These are phyloP conservation scores for Idris sp. DNA, from an alignment of 1,140 invertebrate genomes.

Conservation along the genomic window DNA sequence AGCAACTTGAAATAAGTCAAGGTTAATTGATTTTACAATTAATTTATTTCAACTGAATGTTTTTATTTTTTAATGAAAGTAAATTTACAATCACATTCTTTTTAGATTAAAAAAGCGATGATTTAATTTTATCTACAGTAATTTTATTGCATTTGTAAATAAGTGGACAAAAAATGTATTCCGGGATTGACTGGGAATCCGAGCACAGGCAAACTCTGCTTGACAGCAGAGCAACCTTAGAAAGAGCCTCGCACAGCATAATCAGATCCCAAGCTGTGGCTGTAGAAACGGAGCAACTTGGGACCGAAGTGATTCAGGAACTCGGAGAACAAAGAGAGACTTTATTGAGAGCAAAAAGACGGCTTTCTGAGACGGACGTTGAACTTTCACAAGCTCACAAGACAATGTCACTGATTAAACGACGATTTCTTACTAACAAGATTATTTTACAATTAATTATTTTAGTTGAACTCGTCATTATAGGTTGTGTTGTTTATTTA, in stretches of 20 bases:
- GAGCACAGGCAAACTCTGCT: constrained; percentile 79
- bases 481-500: constrained; percentile 81
- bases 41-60: too few relatives aligned
- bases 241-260: constrained; percentile 83
- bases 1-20: too few relatives aligned
- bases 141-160: too few relatives aligned
- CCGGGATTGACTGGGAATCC: constrained; percentile 76
- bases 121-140: too few relatives aligned
- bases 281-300: constrained; percentile 88
- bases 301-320: constrained; percentile 85
- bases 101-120: too few relatives aligned
- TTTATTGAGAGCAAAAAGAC: constrained; percentile 80
- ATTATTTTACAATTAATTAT: constrained; percentile 84
- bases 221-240: constrained; percentile 80
- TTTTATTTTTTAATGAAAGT: too few relatives aligned
- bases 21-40: too few relatives aligned
- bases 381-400: constrained; percentile 80
- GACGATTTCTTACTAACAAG: constrained; percentile 83
- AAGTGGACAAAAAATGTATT: constrained; percentile 70
- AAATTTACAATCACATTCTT: too few relatives aligned
- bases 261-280: constrained; percentile 85
- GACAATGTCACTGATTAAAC: constrained; percentile 81
- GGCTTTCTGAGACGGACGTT: constrained; percentile 82
- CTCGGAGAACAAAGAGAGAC: constrained; percentile 82
- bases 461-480: constrained; percentile 81